These are phyloP conservation scores for Drosophila auraria DNA, from an alignment of 1,140 invertebrate species.

Conservation along the genomic window DNA sequence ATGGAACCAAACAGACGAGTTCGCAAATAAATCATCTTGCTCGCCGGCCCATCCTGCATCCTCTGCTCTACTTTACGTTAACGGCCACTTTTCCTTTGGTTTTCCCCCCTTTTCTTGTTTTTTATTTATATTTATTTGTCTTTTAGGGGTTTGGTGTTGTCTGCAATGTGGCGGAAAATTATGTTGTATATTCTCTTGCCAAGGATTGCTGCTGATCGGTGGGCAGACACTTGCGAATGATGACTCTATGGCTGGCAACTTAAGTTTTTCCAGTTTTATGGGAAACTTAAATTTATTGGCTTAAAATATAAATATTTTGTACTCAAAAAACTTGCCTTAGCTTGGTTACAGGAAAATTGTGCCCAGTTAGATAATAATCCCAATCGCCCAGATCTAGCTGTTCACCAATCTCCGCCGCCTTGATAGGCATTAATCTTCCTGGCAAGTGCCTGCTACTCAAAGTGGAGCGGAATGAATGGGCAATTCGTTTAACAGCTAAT, in stretches of 20 bases:
- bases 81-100: conserved; percentile 41
- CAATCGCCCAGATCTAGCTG: too few species aligned
- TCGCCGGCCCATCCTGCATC: conserved; percentile 12
- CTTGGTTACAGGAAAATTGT: neutral
- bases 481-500: conserved; percentile 72
- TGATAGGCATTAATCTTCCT: conserved; percentile 44
- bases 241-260: neutral
- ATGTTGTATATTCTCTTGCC: conserved; percentile 58
- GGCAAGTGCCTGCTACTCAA: conserved; percentile 26
- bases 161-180: conserved; percentile 72
- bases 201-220: conserved; percentile 11
- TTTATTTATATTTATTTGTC: conserved; percentile 44
- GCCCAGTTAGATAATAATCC: neutral
- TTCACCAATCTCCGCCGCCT: neutral
- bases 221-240: conserved; percentile 36
- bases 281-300: neutral
- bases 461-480: conserved; percentile 43
- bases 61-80: conserved; percentile 25
- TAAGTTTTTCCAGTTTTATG: conserved; percentile 8
- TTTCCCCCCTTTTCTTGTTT: conserved; percentile 1
- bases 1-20: conserved; percentile 81
- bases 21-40: conserved; percentile 80
- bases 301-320: neutral
- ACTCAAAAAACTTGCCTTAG: too few species aligned
- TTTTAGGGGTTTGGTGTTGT: conserved; percentile 59